phyloP scores from a whole-genome alignment of 2,113 vertebrate species.

The Muntiacus reevesi region DNA sequence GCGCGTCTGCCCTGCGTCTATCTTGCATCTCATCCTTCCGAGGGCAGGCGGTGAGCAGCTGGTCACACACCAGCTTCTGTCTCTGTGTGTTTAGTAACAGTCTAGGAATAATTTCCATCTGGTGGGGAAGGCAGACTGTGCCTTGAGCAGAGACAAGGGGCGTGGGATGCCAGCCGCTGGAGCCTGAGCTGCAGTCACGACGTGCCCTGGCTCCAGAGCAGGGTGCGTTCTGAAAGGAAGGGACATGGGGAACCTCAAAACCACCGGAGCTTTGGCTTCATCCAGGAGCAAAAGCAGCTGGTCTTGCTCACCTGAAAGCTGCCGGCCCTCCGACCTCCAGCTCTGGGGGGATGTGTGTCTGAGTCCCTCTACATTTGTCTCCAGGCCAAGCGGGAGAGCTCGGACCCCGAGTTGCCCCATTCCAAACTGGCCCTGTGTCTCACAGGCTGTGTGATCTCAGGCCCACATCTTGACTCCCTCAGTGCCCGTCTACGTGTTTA shows the following conservation, averaged over 20 bases:
- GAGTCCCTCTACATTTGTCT: neutral
- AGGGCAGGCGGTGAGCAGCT: neutral
- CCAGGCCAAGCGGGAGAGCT: neutral
- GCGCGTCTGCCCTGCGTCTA: fast-evolving
- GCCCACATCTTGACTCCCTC: neutral
- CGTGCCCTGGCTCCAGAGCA: neutral
- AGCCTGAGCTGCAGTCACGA: neutral
- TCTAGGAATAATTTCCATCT: neutral
- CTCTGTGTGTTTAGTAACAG: neutral
- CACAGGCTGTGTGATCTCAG: neutral
- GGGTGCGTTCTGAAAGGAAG: neutral
- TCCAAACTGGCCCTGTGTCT: neutral
- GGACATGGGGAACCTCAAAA: neutral
- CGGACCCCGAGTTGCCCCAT: fast-evolving
- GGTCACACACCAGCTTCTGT: neutral
- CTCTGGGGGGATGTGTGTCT: neutral
- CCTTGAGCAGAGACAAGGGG: neutral
- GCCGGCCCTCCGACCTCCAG: neutral
- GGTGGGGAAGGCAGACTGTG: neutral
- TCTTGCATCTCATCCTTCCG: neutral
- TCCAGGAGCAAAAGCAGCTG: neutral
- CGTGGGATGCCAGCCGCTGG: neutral
- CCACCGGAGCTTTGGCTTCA: neutral
- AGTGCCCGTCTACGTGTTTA: neutral
- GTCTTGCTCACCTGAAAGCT: neutral